Conservation (phyloP, 2,888 invertebrate species). For the Drosophila picticornis region DNA sequence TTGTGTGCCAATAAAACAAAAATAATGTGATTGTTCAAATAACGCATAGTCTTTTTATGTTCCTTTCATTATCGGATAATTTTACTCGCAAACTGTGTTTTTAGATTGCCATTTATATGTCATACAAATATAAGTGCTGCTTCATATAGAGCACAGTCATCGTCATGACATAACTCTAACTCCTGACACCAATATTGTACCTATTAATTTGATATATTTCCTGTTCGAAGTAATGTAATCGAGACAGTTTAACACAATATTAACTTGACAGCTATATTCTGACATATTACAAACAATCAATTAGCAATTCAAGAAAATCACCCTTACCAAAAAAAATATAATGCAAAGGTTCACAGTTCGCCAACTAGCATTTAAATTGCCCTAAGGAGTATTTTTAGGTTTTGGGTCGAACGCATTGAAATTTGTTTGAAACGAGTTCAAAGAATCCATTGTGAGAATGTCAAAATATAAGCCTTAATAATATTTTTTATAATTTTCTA, state of each 20-base stretch:
- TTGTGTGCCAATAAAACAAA: background rate
- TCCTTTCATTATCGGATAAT: background rate
- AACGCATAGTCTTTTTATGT: background rate
- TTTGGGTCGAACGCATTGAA: background rate
- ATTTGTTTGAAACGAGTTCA: background rate
- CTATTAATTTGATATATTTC: background rate
- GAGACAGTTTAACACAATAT: background rate
- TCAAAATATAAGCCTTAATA: background rate
- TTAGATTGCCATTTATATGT: background rate
- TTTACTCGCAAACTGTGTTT: background rate
- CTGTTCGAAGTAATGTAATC: background rate
- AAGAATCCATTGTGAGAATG: background rate
- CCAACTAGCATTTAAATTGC: background rate
- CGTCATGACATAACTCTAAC: background rate
- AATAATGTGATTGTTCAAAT: background rate
- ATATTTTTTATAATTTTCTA: background rate
- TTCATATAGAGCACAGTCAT: too few species aligned
- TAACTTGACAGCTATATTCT: background rate
- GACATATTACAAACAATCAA: background rate
- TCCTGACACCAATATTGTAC: background rate
- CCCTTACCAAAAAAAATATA: background rate
- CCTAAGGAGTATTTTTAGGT: background rate
- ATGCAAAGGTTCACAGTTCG: background rate
- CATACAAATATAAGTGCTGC: too few species aligned
- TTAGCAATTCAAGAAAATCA: background rate